A percentile compares a stretch with the other conserved stretches of the same genome.
These are phyloP conservation scores for Mayetiola destructor DNA, from an alignment of 2,888 invertebrate species.

Conservation along the genomic window DNA sequence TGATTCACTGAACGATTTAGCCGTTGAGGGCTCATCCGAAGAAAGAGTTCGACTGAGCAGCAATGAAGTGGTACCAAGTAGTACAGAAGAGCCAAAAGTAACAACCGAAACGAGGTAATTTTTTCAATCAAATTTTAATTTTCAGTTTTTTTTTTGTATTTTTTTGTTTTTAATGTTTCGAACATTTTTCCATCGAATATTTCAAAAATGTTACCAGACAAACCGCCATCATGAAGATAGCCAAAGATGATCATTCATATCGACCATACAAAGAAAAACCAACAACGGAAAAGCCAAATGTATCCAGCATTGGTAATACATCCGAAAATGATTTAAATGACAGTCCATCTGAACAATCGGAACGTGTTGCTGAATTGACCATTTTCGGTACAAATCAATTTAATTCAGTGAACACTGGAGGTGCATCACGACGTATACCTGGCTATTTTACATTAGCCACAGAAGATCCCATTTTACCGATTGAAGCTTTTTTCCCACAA, in stretches of 20 bases:
- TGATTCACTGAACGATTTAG: background rate
- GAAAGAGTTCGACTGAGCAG: slow-evolving; percentile 3
- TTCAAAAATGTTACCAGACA: slow-evolving; percentile 39
- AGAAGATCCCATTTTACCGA: slow-evolving; percentile 64
- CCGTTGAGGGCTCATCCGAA: background rate
- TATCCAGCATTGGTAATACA: background rate
- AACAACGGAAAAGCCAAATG: background rate
- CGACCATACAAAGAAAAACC: slow-evolving; percentile 13
- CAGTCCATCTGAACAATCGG: slow-evolving; percentile 43
- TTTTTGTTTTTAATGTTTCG: too few species aligned
- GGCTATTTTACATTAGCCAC: slow-evolving; percentile 60
- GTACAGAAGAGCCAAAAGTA: slow-evolving; percentile 16
- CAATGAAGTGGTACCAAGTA: background rate
- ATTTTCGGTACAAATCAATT: slow-evolving; percentile 56
- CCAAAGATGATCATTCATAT: slow-evolving; percentile 23
- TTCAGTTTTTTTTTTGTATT: too few species aligned
- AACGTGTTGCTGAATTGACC: slow-evolving; percentile 57
- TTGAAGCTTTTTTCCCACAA: slow-evolving; percentile 67
- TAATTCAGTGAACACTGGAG: slow-evolving; percentile 47
- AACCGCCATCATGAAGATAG: slow-evolving; percentile 44
- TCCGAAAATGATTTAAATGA: slow-evolving; percentile 19
- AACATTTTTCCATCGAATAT: slow-evolving; percentile 27
- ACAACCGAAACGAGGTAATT: too few species aligned
- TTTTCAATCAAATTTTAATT: too few species aligned
- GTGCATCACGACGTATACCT: slow-evolving; percentile 40